Evolutionary conservation across 2,888 invertebrate species (phyloP), one percentile per base, ranked within the genome.

Genomic region (Gnatocerus cornutus): DNA sequence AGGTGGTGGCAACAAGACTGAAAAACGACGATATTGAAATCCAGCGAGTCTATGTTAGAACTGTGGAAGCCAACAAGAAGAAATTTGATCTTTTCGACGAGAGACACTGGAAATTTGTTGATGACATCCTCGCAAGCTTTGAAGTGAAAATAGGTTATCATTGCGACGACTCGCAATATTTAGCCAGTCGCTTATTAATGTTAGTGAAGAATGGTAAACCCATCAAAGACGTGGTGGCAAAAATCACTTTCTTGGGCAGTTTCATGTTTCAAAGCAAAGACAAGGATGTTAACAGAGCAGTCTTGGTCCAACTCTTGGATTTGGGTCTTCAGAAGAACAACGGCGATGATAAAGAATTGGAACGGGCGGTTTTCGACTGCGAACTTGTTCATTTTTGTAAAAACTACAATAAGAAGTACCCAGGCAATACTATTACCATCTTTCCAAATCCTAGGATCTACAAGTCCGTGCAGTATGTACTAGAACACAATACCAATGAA

Each of bases 121-220:
- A 9, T 3, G 48, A 48, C 0, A n/a, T 16, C 7, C 6, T 41
- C 6, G 41, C 41, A 10, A 41, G 1, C n/a, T 3, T 12, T 3
- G 13, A 41, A 12, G 41, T 12, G 2, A 4, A 41, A 6, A 41
- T 3, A 12, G 41, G 12, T n/a, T 41, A 13, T 10, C 3, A n/a
- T 13, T n/a, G n/a, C n/a, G 6, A 6, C 41, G 41, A 4, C 3
- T 33, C 8, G n/a, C 2, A 12, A 6, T 3, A 12, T 12, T 10
- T n/a, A 41, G 13, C 41, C 6, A 41, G n/a, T 5, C 37, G 37
- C 5, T 4, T 41, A 10, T 6, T n/a, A 2, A 2, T 12, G 5
- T 41, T 41, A 12, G 41, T 41, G 6, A 41, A 41, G 12, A 41
- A 41, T 41, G 41, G n/a, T 1, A 41, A 41, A 10, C n/a, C 41